Base-by-base conservation (phyloP, 2,797 vertebrate species). In the Acrocephalus scirpaceus region DNA sequence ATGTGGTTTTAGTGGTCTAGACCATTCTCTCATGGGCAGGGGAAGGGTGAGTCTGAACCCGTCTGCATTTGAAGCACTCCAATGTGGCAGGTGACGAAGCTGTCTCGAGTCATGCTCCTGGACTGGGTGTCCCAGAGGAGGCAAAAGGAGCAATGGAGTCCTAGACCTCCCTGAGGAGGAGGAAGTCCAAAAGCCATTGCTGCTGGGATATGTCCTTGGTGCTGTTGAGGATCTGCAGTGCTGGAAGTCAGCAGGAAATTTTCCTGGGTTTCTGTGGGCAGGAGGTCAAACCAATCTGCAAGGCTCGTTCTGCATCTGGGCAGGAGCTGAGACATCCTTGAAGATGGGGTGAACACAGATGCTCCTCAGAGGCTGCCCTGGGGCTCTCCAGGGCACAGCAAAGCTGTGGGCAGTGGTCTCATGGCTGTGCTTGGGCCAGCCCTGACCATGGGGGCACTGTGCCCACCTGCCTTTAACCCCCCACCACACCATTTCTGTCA, bases 21-120 rank as follows among this genome's bases (percentile, higher is more conserved):
- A 93, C 75, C 65, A 32, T 92, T 90, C 90, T 75, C 53, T 90
- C 45, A 25, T 21, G 58, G 67, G 15, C 77, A 54, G 7, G 14
- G 73, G 64, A 91, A 92, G 88, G 50, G 67, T 90, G 67, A 42
- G 19, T 61, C 79, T 75, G 53, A 84, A 38, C 14, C 54, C 0
- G 0, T 25, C 51, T 88, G 79, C 16, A 48, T 60, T 44, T 1
- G 0, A 85, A 64, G 13, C 1, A 3, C 67, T 64, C 45, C 0
- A 0, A 1, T 1, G 2, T 9, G 19, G 1, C 0, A 3, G 34
- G 23, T 21, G 13, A 67, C 0, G 0, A 70, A 72, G 66, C 22
- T 77, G 50, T 69, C 72, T 9, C 6, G 21, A 80, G 14, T 30
- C 5, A 2, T 16, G 5, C 11, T 38, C 10, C 51, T 62, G 47